Percentiles rank a stretch among this genome's conserved stretches.
Evolutionary conservation across 2,888 invertebrate genomes (phyloP).

Genomic region (Cephus rjabovi): DNA sequence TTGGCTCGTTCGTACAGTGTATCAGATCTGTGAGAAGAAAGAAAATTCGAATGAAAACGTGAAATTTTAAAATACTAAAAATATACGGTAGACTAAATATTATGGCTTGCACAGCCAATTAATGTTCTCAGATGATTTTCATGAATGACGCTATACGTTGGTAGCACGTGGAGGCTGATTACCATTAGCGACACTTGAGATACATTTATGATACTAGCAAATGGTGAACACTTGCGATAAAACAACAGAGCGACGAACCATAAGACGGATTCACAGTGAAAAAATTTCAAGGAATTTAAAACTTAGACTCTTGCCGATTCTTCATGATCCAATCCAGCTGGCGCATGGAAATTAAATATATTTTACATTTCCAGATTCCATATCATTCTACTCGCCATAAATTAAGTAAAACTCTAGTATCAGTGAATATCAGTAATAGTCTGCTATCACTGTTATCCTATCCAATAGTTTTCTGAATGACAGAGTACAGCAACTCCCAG

Average conservation of each 20-base stretch:
- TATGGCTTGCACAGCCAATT: neutral
- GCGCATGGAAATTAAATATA: no score
- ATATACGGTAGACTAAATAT: neutral
- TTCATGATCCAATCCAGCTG: no score
- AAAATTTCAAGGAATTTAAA: no score
- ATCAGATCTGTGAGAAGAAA: slow-evolving; percentile 88
- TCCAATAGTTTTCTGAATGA: no score
- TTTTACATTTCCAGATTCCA: no score
- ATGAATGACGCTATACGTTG: neutral
- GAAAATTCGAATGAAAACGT: neutral
- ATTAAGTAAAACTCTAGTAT: no score
- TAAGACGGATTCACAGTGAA: no score
- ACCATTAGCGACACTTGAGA: neutral
- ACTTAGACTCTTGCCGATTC: no score
- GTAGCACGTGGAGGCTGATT: neutral
- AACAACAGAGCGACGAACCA: neutral
- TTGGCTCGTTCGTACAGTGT: slow-evolving; percentile 99
- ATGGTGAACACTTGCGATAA: neutral
- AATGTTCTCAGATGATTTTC: neutral
- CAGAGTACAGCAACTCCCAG: no score
- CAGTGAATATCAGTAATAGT: no score
- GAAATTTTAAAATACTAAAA: neutral
- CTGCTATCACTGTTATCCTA: no score
- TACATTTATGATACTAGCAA: neutral
- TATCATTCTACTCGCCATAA: no score